Percentiles rank a stretch among this genome's conserved stretches.
These are phyloP conservation scores for Gymnodraco acuticeps DNA, from an alignment of 2,797 vertebrate genomes.

Conservation along the genomic window DNA sequence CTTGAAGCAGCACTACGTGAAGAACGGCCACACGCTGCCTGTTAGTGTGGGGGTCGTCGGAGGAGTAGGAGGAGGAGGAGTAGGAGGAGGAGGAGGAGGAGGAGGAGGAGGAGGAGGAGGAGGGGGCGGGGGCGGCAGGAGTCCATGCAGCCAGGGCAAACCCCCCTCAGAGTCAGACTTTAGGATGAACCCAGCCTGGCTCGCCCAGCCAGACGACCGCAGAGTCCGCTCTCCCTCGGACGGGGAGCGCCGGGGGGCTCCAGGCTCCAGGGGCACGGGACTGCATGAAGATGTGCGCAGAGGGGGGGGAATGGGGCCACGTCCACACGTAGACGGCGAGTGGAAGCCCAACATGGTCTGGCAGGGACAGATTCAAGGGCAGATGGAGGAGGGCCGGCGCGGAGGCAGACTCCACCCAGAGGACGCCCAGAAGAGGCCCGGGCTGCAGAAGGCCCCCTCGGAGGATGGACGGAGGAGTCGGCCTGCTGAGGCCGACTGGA, in stretches of 20 bases:
- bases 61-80: constrained; percentile 68
- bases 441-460: constrained; percentile 85
- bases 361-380: constrained; percentile 75
- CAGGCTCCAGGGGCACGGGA: constrained; percentile 72
- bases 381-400: constrained; percentile 77
- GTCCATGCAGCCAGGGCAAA: constrained; percentile 73
- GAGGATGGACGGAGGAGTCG: constrained; percentile 84
- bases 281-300: constrained; percentile 85
- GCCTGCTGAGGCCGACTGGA: constrained; percentile 82
- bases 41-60: constrained; percentile 74
- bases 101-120: constrained; percentile 22
- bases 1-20: constrained; percentile 84
- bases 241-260: constrained; percentile 71
- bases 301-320: constrained; percentile 80
- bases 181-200: constrained; percentile 81
- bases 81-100: constrained; percentile 58
- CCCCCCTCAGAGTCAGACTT: constrained; percentile 77
- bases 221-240: constrained; percentile 83
- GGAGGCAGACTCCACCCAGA: constrained; percentile 77
- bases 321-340: constrained; percentile 81
- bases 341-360: constrained; percentile 82
- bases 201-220: constrained; percentile 76
- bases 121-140: constrained; percentile 42
- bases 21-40: constrained; percentile 94
- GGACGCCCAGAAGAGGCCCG: constrained; percentile 76